These are phyloP conservation scores for Lasiommata megera DNA, from an alignment of 2,888 invertebrate genomes.

Conservation along the genomic window DNA sequence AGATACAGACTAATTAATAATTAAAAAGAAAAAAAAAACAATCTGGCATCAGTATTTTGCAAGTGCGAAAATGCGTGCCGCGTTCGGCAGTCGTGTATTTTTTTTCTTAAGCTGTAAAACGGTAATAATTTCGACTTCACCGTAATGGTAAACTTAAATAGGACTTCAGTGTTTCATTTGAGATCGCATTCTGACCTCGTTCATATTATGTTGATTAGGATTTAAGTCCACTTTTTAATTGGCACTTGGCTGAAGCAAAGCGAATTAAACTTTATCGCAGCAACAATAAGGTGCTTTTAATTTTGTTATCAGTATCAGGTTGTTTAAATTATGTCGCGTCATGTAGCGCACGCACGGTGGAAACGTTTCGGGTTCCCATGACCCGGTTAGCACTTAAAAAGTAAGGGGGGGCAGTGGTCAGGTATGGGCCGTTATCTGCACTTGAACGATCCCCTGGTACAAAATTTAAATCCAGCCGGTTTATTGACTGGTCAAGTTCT, in stretches of 20 bases:
- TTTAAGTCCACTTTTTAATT: slow-evolving; percentile 12
- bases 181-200: slow-evolving; percentile 12
- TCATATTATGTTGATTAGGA: slow-evolving; percentile 19
- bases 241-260: background rate
- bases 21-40: too few relatives aligned
- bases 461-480: too few relatives aligned
- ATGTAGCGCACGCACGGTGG: slow-evolving; percentile 38
- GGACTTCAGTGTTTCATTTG: background rate
- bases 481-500: too few relatives aligned
- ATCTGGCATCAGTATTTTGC: too few relatives aligned
- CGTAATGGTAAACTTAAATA: background rate
- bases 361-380: slow-evolving; percentile 43
- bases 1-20: too few relatives aligned
- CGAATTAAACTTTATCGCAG: background rate
- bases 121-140: too few relatives aligned
- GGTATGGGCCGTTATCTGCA: slow-evolving; percentile 46
- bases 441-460: slow-evolving; percentile 14
- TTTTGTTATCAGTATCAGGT: background rate
- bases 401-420: slow-evolving; percentile 43
- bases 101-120: too few relatives aligned
- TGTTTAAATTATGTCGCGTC: slow-evolving; percentile 49
- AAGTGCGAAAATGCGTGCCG: too few relatives aligned
- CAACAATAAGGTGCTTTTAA: background rate
- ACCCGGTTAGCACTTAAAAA: slow-evolving; percentile 44
- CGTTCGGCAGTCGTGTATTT: too few relatives aligned